Evolutionary conservation across 2,888 invertebrate species (phyloP), one percentile per base, ranked within the genome.

Genomic region (Acleris holmiana): DNA sequence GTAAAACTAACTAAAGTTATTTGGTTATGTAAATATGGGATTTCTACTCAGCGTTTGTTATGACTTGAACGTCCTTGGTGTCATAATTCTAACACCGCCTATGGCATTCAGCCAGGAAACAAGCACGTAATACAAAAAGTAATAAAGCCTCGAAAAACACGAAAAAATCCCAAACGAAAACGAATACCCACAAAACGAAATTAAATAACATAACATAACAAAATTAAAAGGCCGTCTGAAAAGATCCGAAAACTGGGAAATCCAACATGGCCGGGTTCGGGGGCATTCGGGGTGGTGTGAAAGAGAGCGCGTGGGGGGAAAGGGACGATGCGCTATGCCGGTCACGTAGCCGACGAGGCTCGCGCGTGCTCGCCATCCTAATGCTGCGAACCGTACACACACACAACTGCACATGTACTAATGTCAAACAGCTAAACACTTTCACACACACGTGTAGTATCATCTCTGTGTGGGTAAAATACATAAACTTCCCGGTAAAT

Each of bases 401-500:
- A 88, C 86, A 76, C 84, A 77, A 85, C 83, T 84, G 85, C 80
- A 74, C 56, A 66, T 59, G 64, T 68, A 69, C 68, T 70, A 75
- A 79, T 55, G 51, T 54, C 56, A 74, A 79, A 74, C 77, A 76
- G 81, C 80, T 78, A 79, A 81, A 86, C 88, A 84, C 83, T 80
- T 83, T 78, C 58, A 69, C 49, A 69, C 72, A 69, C 66, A 67
- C 64, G 64, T 59, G 49, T 54, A 21, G 50, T 55, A 13, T 59
- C 68, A 69, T 68, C 64, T 61, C 67, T 74, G 75, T 80, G 83
- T 84, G 84, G 77, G 83, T 76, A 80, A 77, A 85, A 85, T 82
- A 87, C 82, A 91, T 88, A 89, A 88, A 89, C 88, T 89, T 88
- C 88, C 88, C 84, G 85, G 89, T 90, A 91, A 91, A 89, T 91